Percentiles rank a stretch among this genome's conserved stretches.
Evolutionary conservation across 2,797 vertebrate species (phyloP).

Genomic region (Sebastiscus tertius): DNA sequence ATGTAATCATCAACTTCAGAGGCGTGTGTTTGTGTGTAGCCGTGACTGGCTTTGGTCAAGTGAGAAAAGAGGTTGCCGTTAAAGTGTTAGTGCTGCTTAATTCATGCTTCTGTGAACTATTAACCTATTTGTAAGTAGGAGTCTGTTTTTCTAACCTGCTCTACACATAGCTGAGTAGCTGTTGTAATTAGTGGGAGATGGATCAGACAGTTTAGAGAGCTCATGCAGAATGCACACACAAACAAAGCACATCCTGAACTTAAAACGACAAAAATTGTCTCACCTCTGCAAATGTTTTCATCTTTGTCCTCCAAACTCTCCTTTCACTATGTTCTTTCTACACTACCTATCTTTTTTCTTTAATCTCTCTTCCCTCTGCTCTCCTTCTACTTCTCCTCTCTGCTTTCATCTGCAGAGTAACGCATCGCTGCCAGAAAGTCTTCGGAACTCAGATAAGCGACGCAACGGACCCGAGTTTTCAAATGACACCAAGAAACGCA

Average conservation of each 20-base stretch:
- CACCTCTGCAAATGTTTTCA: background rate
- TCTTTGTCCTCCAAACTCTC: conserved; percentile 33
- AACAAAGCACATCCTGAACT: conserved; percentile 47
- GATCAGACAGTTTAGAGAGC: conserved; percentile 25
- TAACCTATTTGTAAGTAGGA: conserved; percentile 62
- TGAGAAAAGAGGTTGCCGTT: conserved; percentile 66
- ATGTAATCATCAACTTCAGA: conserved; percentile 78
- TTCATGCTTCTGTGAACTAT: conserved; percentile 62
- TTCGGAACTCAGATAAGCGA: conserved; percentile 92
- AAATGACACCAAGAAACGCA: conserved; percentile 93
- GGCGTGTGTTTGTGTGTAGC: conserved; percentile 61
- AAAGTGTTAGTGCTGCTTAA: conserved; percentile 63
- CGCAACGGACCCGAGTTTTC: conserved; percentile 90
- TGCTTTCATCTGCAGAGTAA: conserved; percentile 86
- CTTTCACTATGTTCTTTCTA: conserved; percentile 1
- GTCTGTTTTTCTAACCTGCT: conserved; percentile 73
- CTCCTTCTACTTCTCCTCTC: background rate
- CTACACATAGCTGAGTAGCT: conserved; percentile 39
- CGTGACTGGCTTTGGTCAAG: conserved; percentile 64
- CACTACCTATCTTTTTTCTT: background rate
- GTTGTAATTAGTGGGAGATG: conserved; percentile 53
- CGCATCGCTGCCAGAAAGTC: conserved; percentile 92
- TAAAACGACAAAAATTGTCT: conserved; percentile 36
- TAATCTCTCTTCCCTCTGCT: conserved; percentile 21
- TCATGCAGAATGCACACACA: conserved; percentile 48